These are phyloP conservation scores for Triplophysa yarkandensis DNA, from an alignment of 2,797 vertebrate species.

Conservation along the genomic window DNA sequence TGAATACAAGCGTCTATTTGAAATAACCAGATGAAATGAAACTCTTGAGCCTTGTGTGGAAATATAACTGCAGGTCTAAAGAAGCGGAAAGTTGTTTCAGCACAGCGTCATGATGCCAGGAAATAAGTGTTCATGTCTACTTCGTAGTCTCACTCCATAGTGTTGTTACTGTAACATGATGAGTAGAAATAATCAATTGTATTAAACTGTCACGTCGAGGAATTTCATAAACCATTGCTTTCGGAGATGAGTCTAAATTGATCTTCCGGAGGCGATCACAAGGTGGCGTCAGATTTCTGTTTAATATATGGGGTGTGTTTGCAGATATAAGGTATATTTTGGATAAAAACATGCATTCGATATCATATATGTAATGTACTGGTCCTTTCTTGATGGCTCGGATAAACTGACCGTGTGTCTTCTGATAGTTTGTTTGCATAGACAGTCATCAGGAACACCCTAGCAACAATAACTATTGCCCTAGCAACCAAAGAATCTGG, in stretches of 20 bases:
- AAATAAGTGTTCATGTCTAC: conserved; percentile 43
- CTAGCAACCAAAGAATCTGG: neutral
- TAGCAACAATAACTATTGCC: neutral
- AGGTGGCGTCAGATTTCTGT: conserved; percentile 31
- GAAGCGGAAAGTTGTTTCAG: conserved; percentile 43
- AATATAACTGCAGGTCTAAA: conserved; percentile 36
- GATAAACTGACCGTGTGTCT: neutral
- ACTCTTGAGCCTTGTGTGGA: conserved; percentile 9
- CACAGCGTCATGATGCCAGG: conserved; percentile 54
- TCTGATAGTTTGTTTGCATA: neutral
- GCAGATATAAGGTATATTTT: neutral
- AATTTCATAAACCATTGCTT: neutral
- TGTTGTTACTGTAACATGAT: neutral
- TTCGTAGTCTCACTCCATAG: conserved; percentile 2
- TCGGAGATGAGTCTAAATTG: neutral
- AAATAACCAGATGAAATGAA: neutral
- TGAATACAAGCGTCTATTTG: neutral
- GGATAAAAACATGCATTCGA: neutral
- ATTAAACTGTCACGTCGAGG: neutral
- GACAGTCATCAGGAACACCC: neutral
- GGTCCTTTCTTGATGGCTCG: neutral
- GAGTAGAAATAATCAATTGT: neutral
- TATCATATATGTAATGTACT: neutral
- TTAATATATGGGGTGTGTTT: neutral
- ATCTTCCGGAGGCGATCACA: conserved; percentile 15